Conservation (phyloP, 2,113 vertebrate genomes). For the Xenopus laevis region DNA sequence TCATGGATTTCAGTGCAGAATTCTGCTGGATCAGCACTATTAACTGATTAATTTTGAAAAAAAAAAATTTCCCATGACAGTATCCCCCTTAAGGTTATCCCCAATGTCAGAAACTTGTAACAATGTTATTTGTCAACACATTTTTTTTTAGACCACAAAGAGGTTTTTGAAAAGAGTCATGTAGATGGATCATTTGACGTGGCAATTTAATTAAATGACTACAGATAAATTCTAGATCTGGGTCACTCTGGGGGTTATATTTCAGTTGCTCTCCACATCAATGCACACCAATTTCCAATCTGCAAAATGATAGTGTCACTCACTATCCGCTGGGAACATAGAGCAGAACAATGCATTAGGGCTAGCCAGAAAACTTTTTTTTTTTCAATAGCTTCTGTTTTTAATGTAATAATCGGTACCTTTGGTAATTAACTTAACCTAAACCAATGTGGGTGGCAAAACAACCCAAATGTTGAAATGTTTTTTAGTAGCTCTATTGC, state of each 20-base stretch:
- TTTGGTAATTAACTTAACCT: too few species aligned
- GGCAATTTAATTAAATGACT: slow-evolving; percentile 14
- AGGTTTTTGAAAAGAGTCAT: slow-evolving; percentile 6
- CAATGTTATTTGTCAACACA: neutral
- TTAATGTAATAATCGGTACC: too few species aligned
- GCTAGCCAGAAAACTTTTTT: too few species aligned
- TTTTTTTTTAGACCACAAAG: neutral
- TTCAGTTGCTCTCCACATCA: slow-evolving; percentile 5
- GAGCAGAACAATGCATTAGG: neutral
- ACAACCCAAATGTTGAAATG: too few species aligned
- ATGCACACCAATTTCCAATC: slow-evolving; percentile 19
- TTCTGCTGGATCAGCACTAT: too few species aligned
- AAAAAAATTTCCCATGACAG: too few species aligned
- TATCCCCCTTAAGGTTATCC: too few species aligned
- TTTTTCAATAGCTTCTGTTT: too few species aligned
- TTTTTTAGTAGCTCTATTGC: too few species aligned
- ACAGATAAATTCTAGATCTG: neutral
- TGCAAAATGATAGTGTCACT: slow-evolving; percentile 7
- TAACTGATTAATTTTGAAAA: too few species aligned
- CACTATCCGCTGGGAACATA: neutral
- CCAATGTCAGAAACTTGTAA: neutral
- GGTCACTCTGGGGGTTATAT: neutral
- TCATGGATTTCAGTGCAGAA: too few species aligned
- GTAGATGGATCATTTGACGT: slow-evolving; percentile 12
- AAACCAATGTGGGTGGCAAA: too few species aligned